These are phyloP conservation scores for Ectemnius lituratus DNA, from an alignment of 2,888 invertebrate species.

Conservation along the genomic window DNA sequence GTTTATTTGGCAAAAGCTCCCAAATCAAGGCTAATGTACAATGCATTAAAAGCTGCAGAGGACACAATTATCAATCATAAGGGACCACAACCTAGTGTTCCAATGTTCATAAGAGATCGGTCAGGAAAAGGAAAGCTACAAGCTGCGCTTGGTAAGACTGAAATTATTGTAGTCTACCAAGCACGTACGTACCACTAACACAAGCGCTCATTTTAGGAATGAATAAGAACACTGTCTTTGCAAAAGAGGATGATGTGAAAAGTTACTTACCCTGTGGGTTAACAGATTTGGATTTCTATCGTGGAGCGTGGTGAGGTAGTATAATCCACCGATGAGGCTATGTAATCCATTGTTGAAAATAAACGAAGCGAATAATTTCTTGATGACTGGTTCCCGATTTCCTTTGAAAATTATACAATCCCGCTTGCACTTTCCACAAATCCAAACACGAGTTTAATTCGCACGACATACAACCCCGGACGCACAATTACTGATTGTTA, in stretches of 20 bases:
- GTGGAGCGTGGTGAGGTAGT: constrained; percentile 61
- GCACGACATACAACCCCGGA: too few relatives aligned
- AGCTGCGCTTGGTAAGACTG: constrained; percentile 49
- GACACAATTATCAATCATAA: constrained; percentile 61
- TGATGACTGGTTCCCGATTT: too few relatives aligned
- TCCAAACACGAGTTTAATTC: too few relatives aligned
- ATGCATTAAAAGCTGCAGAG: constrained; percentile 78
- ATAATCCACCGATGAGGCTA: not conserved
- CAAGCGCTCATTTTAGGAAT: too few relatives aligned
- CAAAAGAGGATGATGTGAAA: constrained; percentile 79
- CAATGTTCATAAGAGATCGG: constrained; percentile 82
- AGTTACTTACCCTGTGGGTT: constrained; percentile 83
- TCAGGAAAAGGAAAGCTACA: constrained; percentile 51
- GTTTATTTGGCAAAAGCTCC: constrained; percentile 86
- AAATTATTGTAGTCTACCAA: too few relatives aligned
- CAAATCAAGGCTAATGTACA: constrained; percentile 80
- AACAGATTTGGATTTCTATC: constrained; percentile 80
- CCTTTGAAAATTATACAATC: too few relatives aligned
- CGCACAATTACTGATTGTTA: too few relatives aligned
- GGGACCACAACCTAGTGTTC: constrained; percentile 85
- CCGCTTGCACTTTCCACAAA: too few relatives aligned
- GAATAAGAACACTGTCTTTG: too few relatives aligned
- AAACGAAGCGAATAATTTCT: not conserved
- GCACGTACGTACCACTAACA: too few relatives aligned
- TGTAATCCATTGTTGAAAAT: not conserved